phyloP scores from a whole-genome alignment of 2,797 vertebrate species.

The Notoglanidium macrostoma region DNA sequence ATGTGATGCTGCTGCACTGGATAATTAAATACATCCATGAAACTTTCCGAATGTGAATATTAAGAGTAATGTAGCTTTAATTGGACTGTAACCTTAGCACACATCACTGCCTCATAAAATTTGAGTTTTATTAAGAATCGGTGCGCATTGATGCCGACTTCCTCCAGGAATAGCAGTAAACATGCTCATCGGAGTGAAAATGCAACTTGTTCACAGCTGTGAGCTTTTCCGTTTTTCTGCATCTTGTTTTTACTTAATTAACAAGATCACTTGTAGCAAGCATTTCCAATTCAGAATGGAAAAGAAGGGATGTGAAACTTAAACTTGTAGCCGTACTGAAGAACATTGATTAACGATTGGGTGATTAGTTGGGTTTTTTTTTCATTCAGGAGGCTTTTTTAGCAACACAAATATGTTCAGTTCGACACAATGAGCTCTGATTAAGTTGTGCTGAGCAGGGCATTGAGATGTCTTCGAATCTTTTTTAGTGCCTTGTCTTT shows the following conservation, averaged over 20 bases:
- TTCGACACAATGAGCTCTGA: constrained; percentile 8
- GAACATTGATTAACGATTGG: constrained; percentile 22
- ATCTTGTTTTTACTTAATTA: constrained; percentile 24
- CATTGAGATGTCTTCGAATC: constrained; percentile 27
- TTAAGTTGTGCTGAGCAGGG: constrained; percentile 17
- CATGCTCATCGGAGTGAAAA: constrained; percentile 44
- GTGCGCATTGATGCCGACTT: constrained; percentile 67
- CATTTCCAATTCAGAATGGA: not conserved
- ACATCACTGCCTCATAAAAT: constrained; percentile 62
- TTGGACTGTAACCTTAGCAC: constrained; percentile 66
- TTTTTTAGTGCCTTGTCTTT: constrained; percentile 30
- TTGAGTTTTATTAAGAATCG: constrained; percentile 68
- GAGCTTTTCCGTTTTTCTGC: not conserved
- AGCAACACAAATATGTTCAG: not conserved
- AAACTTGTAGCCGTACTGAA: not conserved
- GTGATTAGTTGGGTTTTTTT: not conserved
- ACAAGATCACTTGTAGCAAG: constrained; percentile 13
- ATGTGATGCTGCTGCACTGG: constrained; percentile 58
- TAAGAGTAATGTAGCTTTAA: constrained; percentile 69
- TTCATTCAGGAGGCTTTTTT: not conserved
- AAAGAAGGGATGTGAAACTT: not conserved
- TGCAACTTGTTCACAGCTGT: constrained; percentile 23
- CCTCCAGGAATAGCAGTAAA: constrained; percentile 39
- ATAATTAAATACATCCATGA: constrained; percentile 50
- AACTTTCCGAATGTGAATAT: constrained; percentile 53